Percentiles rank a stretch among this genome's conserved stretches.
phyloP scores from a whole-genome alignment of 2,888 invertebrate genomes.

The Toxonevra muliebris region DNA sequence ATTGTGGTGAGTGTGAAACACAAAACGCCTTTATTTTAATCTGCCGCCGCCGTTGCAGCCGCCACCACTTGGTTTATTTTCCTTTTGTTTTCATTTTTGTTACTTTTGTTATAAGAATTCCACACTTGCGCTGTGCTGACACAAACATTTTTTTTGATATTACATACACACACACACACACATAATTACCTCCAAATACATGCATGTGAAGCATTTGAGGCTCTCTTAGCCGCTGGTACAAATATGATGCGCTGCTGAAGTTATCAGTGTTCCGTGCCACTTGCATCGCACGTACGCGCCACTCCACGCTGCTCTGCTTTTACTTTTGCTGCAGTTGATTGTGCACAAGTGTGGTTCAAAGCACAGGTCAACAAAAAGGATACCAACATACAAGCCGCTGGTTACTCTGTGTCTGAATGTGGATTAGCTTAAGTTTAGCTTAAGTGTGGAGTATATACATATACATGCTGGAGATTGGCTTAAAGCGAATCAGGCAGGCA shows the following conservation, averaged over 20 bases:
- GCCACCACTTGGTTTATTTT: no score
- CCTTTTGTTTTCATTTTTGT: no score
- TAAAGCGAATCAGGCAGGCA: background rate
- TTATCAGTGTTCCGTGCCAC: constrained; percentile 46
- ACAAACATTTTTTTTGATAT: background rate
- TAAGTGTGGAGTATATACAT: constrained; percentile 5
- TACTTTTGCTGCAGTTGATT: constrained; percentile 12
- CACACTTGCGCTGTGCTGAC: background rate
- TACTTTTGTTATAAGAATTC: no score
- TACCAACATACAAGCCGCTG: no score
- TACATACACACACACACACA: constrained; percentile 1
- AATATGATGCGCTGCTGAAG: constrained; percentile 34
- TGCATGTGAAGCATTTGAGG: background rate
- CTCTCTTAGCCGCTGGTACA: background rate
- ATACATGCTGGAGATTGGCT: background rate
- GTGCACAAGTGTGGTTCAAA: constrained; percentile 13
- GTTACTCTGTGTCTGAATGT: background rate
- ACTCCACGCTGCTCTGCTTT: background rate
- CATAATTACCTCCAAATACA: no score
- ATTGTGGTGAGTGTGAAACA: no score
- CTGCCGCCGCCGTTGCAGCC: no score
- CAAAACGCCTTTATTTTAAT: no score
- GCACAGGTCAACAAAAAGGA: background rate
- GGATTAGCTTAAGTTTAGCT: constrained; percentile 17
- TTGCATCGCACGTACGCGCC: constrained; percentile 41